Conservation (phyloP, 2,888 invertebrate species). For the Eugnorisma glareosa region DNA sequence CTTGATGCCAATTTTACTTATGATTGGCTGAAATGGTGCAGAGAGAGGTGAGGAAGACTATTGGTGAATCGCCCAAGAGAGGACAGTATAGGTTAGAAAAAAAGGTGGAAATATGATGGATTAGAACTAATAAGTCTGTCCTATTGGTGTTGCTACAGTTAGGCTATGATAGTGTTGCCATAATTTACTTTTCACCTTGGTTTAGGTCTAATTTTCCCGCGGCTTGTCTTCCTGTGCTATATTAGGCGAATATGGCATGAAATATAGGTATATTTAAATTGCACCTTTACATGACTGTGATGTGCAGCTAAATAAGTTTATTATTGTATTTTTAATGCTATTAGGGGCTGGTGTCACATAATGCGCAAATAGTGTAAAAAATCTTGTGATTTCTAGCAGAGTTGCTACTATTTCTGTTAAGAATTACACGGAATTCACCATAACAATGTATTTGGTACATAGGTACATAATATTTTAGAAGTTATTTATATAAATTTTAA, state of each 20-base stretch:
- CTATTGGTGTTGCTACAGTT: slow-evolving; percentile 12
- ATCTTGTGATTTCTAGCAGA: slow-evolving; percentile 15
- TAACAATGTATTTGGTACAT: slow-evolving; percentile 49
- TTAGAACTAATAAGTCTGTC: slow-evolving; percentile 2
- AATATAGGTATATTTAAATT: slow-evolving; percentile 15
- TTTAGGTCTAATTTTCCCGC: slow-evolving; percentile 2
- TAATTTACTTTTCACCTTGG: slow-evolving; percentile 6
- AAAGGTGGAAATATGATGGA: not conserved
- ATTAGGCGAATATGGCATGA: not conserved
- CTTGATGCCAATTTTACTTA: not conserved
- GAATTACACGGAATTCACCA: slow-evolving; percentile 1
- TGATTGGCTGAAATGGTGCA: not conserved
- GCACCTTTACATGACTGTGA: slow-evolving; percentile 39
- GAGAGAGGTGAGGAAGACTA: slow-evolving; percentile 8
- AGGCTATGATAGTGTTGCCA: slow-evolving; percentile 29
- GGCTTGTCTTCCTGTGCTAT: slow-evolving; percentile 45
- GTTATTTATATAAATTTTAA: slow-evolving; percentile 44
- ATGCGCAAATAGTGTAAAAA: slow-evolving; percentile 42
- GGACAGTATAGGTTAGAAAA: not conserved
- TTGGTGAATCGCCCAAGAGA: not conserved
- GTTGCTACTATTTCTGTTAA: slow-evolving; percentile 2
- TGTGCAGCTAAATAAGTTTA: slow-evolving; percentile 50
- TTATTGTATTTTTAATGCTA: slow-evolving; percentile 19
- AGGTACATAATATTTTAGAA: slow-evolving; percentile 44
- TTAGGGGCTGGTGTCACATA: slow-evolving; percentile 39